phyloP scores from a whole-genome alignment of 2,888 invertebrate genomes.

The Copidosoma aretas region DNA sequence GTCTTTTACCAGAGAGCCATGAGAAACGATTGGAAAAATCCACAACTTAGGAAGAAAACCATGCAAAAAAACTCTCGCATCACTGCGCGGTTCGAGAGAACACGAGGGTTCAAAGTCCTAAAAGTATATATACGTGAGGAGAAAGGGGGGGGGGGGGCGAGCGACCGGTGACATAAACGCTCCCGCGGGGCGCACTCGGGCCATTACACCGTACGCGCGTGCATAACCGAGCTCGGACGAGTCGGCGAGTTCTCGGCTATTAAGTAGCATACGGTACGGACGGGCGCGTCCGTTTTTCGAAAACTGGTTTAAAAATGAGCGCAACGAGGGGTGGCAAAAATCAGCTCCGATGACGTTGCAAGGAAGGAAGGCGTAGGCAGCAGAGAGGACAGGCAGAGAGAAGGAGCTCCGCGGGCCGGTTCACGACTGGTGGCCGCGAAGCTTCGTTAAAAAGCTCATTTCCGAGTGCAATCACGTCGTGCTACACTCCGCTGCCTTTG shows the following conservation, averaged over 20 bases:
- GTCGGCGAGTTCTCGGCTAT: no score
- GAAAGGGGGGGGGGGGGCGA: neutral
- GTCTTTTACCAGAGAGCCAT: no score
- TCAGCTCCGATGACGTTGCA: neutral
- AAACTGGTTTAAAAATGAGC: constrained; percentile 40
- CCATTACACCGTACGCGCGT: neutral
- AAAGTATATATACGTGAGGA: no score
- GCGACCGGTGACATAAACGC: constrained; percentile 22
- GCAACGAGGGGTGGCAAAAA: constrained; percentile 30
- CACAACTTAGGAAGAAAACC: no score
- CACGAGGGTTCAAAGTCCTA: no score
- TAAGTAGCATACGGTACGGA: neutral
- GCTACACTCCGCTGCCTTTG: constrained; percentile 18
- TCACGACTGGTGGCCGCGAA: neutral
- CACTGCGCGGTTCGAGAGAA: no score
- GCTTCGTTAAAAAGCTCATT: constrained; percentile 35
- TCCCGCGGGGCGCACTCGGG: constrained; percentile 2
- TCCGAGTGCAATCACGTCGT: constrained; percentile 38
- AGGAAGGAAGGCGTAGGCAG: neutral
- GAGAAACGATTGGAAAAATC: no score
- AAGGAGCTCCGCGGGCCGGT: no score
- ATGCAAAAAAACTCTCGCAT: no score
- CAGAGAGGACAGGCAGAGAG: no score
- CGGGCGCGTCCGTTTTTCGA: constrained; percentile 4
- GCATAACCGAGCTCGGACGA: neutral